These are phyloP conservation scores for Tetragonula clypearis DNA, from an alignment of 1,140 invertebrate species.

Conservation along the genomic window DNA sequence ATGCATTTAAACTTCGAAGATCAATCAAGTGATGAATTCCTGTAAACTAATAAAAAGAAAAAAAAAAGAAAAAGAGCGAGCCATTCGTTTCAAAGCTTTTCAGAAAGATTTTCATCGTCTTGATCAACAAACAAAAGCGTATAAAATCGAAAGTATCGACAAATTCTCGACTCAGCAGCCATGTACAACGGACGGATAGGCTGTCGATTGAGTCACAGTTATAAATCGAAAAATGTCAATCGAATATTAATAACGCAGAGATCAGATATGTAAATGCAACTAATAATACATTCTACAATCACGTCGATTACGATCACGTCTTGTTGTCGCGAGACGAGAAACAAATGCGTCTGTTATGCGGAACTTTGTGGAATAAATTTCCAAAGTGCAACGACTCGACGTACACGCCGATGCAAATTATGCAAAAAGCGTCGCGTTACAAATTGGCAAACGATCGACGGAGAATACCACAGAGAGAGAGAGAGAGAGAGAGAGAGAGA, in stretches of 20 bases:
- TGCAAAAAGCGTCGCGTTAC: slow-evolving; percentile 3
- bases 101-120: not conserved
- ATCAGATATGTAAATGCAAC: not conserved
- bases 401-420: not conserved
- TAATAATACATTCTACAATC: slow-evolving; percentile 2
- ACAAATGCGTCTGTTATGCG: not conserved
- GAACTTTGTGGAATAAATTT: not conserved
- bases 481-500: too few relatives aligned
- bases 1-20: not conserved
- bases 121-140: not conserved
- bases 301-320: not conserved
- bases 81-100: not conserved
- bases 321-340: not conserved
- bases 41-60: not conserved
- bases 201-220: slow-evolving; percentile 1
- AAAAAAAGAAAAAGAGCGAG: not conserved
- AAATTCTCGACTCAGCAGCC: not conserved
- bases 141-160: not conserved
- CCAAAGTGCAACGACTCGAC: not conserved
- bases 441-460: not conserved
- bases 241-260: slow-evolving; percentile 7
- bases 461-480: slow-evolving; percentile 1
- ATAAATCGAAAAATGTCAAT: slow-evolving; percentile 6
- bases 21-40: not conserved
- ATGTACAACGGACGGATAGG: not conserved